These are phyloP conservation scores for Galaxias olidus DNA, from an alignment of 2,797 vertebrate species.

Conservation along the genomic window DNA sequence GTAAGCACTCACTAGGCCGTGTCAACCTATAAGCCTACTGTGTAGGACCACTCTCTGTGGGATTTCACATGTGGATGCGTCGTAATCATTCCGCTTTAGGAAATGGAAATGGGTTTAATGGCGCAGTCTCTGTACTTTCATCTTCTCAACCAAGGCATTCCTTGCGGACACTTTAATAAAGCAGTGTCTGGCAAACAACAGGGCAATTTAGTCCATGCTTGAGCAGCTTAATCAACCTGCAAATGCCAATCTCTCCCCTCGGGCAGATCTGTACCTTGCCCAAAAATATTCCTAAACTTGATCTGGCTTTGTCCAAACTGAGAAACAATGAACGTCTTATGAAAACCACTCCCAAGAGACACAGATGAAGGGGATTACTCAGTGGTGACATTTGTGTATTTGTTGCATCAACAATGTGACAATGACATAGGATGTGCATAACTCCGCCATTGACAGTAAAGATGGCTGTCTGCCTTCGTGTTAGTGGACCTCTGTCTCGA, in stretches of 20 bases:
- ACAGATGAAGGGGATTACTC: constrained; percentile 3
- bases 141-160: too few species aligned
- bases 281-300: constrained; percentile 22
- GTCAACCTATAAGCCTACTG: too few species aligned
- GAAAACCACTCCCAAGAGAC: constrained; percentile 1
- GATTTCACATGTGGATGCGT: too few species aligned
- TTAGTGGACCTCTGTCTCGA: constrained; percentile 27
- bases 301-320: constrained; percentile 12
- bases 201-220: too few species aligned
- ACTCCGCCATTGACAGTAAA: constrained; percentile 25
- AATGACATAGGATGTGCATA: constrained; percentile 21
- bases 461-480: constrained; percentile 18
- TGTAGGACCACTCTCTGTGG: too few species aligned
- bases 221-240: neutral
- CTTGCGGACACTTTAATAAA: too few species aligned
- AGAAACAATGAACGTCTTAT: neutral
- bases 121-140: too few species aligned
- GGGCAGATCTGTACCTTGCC: neutral
- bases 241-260: neutral
- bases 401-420: constrained; percentile 8
- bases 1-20: too few species aligned
- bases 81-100: too few species aligned
- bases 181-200: too few species aligned
- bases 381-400: neutral
- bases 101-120: too few species aligned